Percentiles rank a stretch among this genome's conserved stretches.
phyloP scores from a whole-genome alignment of 2,888 invertebrate genomes.

The Thecocarcelia acutangulata region DNA sequence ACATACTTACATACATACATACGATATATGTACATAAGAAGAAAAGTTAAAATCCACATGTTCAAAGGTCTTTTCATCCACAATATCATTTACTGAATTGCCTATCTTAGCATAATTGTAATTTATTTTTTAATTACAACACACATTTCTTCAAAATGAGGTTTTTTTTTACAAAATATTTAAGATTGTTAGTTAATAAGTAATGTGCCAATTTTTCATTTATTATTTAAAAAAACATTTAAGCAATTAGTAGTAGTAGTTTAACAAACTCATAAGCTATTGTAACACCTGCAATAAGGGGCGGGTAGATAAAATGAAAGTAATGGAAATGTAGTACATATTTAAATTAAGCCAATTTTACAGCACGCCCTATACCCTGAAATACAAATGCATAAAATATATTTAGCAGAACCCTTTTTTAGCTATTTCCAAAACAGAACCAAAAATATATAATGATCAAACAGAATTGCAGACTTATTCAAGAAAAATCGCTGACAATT shows the following conservation, averaged over 20 bases:
- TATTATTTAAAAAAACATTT: conserved; percentile 54
- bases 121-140: conserved; percentile 50
- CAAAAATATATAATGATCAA: no score
- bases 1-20: conserved; percentile 7
- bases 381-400: no score
- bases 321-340: conserved; percentile 21
- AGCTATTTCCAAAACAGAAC: no score
- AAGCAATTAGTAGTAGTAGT: conserved; percentile 35
- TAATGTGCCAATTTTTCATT: conserved; percentile 72
- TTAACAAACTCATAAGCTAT: background rate
- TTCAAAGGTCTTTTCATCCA: conserved; percentile 30
- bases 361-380: conserved; percentile 32
- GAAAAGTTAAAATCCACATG: conserved; percentile 20
- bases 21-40: background rate
- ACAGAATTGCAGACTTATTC: no score
- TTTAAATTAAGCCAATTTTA: conserved; percentile 39
- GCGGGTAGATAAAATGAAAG: conserved; percentile 5
- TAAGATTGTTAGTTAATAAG: conserved; percentile 62
- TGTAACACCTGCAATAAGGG: background rate
- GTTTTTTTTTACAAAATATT: conserved; percentile 50
- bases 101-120: conserved; percentile 34
- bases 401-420: background rate
- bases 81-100: conserved; percentile 25
- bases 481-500: no score
- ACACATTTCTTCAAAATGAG: conserved; percentile 7